phyloP scores from a whole-genome alignment of 2,797 vertebrate genomes.

The Acanthurus leucopareius region DNA sequence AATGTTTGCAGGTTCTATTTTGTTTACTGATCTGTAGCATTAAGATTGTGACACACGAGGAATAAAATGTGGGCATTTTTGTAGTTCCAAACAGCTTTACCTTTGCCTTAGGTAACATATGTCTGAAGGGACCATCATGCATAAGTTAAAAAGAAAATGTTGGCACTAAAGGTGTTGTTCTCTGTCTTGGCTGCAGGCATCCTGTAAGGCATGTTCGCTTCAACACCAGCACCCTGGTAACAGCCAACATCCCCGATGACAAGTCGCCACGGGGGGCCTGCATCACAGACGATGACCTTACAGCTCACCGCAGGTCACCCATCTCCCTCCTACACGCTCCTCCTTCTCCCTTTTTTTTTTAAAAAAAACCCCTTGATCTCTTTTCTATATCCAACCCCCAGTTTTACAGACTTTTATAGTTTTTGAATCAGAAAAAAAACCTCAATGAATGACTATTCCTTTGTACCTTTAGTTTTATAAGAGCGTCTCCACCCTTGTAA shows the following conservation, averaged over 20 bases:
- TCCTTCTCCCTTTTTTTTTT: not conserved
- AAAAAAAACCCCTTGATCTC: not conserved
- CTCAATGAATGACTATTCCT: not conserved
- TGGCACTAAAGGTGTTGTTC: conserved; percentile 1
- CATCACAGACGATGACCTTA: conserved; percentile 91
- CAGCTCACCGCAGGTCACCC: conserved; percentile 91
- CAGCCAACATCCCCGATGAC: conserved; percentile 94
- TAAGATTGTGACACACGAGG: not conserved
- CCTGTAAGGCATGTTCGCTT: conserved; percentile 92
- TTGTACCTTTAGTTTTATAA: not conserved
- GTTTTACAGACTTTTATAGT: not conserved
- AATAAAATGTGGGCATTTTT: not conserved
- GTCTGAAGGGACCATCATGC: not conserved
- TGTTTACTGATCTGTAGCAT: not conserved
- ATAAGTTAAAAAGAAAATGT: not conserved
- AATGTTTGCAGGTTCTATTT: not conserved
- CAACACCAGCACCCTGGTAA: conserved; percentile 90
- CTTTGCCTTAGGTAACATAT: not conserved
- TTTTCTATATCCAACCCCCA: not conserved
- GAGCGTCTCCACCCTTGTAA: not conserved
- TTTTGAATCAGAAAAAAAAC: not conserved
- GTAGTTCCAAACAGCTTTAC: not conserved
- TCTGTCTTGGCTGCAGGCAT: conserved; percentile 83
- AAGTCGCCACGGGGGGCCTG: conserved; percentile 89
- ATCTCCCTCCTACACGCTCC: conserved; percentile 17